These are phyloP conservation scores for Datnioides undecimradiatus DNA, from an alignment of 2,113 vertebrate species.

Conservation along the genomic window DNA sequence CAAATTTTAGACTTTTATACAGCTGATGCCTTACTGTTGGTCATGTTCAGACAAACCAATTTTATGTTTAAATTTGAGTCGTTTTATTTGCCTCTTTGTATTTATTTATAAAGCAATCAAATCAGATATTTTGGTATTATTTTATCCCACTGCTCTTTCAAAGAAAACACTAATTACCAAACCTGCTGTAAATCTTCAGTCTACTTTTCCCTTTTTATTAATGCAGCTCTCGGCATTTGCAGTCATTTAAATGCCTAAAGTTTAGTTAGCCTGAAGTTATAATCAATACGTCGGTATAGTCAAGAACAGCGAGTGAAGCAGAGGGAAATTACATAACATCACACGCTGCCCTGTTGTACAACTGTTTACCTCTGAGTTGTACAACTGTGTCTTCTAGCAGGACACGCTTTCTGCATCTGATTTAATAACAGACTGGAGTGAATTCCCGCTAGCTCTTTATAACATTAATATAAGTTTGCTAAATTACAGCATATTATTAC, in stretches of 20 bases:
- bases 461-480: background rate
- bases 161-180: too few relatives aligned
- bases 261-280: background rate
- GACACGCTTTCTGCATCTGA: background rate
- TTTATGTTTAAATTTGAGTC: too few relatives aligned
- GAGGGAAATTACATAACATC: conserved; percentile 9
- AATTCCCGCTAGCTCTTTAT: background rate
- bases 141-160: too few relatives aligned
- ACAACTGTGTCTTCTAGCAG: conserved; percentile 28
- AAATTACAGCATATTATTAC: background rate
- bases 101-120: too few relatives aligned
- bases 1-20: background rate
- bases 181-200: background rate
- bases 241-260: background rate
- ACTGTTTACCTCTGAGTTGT: conserved; percentile 12
- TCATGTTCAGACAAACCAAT: too few relatives aligned
- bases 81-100: too few relatives aligned
- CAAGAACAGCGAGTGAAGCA: background rate
- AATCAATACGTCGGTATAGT: background rate
- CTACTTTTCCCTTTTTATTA: background rate
- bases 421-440: background rate
- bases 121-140: background rate
- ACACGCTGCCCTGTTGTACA: conserved; percentile 49
- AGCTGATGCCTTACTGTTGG: too few relatives aligned
- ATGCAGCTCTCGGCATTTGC: background rate